Evolutionary conservation across 2,797 vertebrate genomes (phyloP).

Genomic region (Bradypus variegatus): DNA sequence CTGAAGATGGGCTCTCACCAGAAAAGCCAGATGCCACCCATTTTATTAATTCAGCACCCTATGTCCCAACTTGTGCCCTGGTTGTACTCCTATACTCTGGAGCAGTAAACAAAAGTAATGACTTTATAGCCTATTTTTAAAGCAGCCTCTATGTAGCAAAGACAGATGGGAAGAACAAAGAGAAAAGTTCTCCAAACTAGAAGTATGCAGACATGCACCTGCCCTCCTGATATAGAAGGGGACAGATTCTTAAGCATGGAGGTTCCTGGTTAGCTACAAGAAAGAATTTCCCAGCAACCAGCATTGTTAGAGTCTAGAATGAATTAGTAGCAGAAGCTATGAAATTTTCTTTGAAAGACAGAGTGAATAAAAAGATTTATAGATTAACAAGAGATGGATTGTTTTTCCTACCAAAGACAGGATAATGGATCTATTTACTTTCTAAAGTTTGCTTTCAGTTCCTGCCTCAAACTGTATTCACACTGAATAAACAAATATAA

Average conservation of each 20-base stretch:
- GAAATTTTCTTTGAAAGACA: slow-evolving; percentile 29
- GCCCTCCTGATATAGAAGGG: background rate
- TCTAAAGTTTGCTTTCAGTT: slow-evolving; percentile 42
- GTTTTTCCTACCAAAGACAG: slow-evolving; percentile 45
- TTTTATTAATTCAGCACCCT: background rate
- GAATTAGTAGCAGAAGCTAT: slow-evolving; percentile 37
- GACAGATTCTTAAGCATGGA: background rate
- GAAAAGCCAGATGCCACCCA: background rate
- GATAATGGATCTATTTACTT: background rate
- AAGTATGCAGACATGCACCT: background rate
- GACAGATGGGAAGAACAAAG: slow-evolving; percentile 5
- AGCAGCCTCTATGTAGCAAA: slow-evolving; percentile 2
- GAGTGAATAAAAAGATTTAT: slow-evolving; percentile 21
- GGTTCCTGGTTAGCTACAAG: slow-evolving; percentile 30
- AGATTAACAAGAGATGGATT: slow-evolving; percentile 19
- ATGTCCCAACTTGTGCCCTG: background rate
- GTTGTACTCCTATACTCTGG: background rate
- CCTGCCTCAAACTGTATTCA: slow-evolving; percentile 32
- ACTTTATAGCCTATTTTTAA: slow-evolving; percentile 23
- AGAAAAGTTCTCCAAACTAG: slow-evolving; percentile 7
- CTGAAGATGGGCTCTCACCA: background rate
- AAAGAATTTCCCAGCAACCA: slow-evolving; percentile 6
- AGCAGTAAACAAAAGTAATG: background rate
- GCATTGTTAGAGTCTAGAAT: slow-evolving; percentile 30
- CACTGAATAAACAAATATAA: slow-evolving; percentile 37